A percentile compares a stretch with the other conserved stretches of the same genome.
These are phyloP conservation scores for Sinocyclocheilus maitianheensis DNA, from an alignment of 2,113 vertebrate species.

Conservation along the genomic window DNA sequence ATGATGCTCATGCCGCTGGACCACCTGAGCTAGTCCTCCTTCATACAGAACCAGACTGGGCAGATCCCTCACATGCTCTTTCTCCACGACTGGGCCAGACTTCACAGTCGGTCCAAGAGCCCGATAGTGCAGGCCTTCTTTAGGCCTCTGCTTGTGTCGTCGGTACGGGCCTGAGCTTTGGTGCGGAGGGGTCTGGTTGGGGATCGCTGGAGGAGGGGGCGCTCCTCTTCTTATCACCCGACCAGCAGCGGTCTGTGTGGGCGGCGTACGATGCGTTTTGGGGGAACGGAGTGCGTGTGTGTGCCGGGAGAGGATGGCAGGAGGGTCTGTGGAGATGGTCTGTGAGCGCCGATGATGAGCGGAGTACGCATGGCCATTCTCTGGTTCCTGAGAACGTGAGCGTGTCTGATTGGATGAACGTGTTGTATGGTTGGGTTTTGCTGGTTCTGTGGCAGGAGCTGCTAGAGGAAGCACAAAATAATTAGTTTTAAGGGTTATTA, in stretches of 20 bases:
- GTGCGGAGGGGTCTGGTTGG: constrained; percentile 81
- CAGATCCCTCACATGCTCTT: constrained; percentile 87
- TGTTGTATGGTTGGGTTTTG: constrained; percentile 80
- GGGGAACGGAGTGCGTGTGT: constrained; percentile 90
- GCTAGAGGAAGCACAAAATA: constrained; percentile 42
- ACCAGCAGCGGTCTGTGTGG: constrained; percentile 71
- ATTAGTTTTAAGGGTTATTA: not conserved
- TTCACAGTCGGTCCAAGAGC: constrained; percentile 76
- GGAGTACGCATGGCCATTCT: constrained; percentile 81
- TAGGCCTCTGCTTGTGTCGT: constrained; percentile 91
- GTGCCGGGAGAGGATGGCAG: constrained; percentile 73
- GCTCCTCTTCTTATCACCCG: constrained; percentile 83
- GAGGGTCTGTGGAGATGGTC: constrained; percentile 73
- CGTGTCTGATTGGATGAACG: constrained; percentile 85
- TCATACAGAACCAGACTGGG: constrained; percentile 86
- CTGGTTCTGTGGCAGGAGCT: constrained; percentile 66
- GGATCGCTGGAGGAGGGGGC: constrained; percentile 73
- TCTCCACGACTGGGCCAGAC: constrained; percentile 81
- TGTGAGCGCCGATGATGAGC: constrained; percentile 85
- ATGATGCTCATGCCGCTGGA: constrained; percentile 97
- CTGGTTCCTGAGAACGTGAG: constrained; percentile 93
- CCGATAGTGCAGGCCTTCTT: constrained; percentile 83
- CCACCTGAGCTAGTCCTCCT: constrained; percentile 86
- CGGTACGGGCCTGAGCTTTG: constrained; percentile 84
- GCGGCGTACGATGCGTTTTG: constrained; percentile 80